These are phyloP conservation scores for Choloepus didactylus DNA, from an alignment of 2,797 vertebrate genomes.

Conservation along the genomic window DNA sequence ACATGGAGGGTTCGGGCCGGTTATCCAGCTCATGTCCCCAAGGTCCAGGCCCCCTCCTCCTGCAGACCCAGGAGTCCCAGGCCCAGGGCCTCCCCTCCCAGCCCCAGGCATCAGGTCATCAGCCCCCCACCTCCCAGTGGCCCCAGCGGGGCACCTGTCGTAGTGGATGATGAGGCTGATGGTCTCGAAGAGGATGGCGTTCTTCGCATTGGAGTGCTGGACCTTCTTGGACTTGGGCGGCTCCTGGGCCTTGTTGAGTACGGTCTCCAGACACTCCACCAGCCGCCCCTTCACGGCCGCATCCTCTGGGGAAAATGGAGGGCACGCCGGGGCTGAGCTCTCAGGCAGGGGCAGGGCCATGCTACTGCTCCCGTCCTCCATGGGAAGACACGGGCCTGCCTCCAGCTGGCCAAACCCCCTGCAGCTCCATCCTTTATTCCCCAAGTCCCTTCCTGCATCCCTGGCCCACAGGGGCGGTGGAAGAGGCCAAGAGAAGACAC, in stretches of 20 bases:
- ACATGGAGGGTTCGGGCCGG: fast-evolving
- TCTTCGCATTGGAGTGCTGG: constrained; percentile 88
- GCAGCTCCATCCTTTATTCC: neutral
- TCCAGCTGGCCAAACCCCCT: neutral
- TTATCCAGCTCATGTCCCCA: neutral
- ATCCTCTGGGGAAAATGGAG: constrained; percentile 82
- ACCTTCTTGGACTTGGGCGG: constrained; percentile 89
- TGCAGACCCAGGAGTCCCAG: neutral
- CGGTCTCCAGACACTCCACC: constrained; percentile 86
- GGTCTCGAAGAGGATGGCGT: constrained; percentile 87
- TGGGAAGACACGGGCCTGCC: no score
- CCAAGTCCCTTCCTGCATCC: neutral
- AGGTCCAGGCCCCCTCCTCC: neutral
- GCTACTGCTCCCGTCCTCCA: fast-evolving
- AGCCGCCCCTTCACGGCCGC: constrained; percentile 88
- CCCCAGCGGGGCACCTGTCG: constrained; percentile 79
- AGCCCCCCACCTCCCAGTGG: no score
- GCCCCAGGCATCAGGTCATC: neutral
- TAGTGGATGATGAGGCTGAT: constrained; percentile 89
- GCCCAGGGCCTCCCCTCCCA: no score
- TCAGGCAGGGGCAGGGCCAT: neutral
- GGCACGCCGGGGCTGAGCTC: fast-evolving
- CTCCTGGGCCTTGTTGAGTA: constrained; percentile 88
- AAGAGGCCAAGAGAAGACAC: fast-evolving
- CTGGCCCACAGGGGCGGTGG: no score